Base-by-base conservation (phyloP, 2,888 invertebrate genomes). In the Trissonchulus latispiculum region DNA sequence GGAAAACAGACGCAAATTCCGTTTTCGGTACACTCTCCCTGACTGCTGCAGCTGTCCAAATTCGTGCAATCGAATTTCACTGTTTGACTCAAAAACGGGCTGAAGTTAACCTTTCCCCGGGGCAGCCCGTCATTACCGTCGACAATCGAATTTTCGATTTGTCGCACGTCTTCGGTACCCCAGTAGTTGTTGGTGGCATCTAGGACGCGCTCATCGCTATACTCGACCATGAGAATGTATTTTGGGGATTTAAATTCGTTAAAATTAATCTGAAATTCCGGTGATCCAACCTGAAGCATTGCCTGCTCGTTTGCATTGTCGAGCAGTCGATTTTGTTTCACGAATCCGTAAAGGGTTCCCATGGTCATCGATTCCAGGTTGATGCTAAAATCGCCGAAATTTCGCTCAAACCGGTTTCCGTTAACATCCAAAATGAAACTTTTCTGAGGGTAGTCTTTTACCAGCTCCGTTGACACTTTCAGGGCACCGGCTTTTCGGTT, bases 151-250 rank as follows among this genome's bases (percentile, higher is more conserved):
- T 36, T 29, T n/a, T 32, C 8, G 18, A 74, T 48, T 28, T 32
- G 61, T n/a, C 15, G 1, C 3, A 35, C 33, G 1, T 15, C 35
- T 23, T 36, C 33, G 23, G 68, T 62, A 1, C 61, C 72, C 74
- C 74, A 74, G 36, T 37, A 73, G 37, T 74, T 74, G 61, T 67
- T 8, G 36, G 74, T 74, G 29, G 74, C 74, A 35, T 74, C 72
- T 37, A 74, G 32, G 2, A 15, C 29, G 3, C 15, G 1, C 31
- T n/a, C 32, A 36, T 75, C 73, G 36, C 73, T 73, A 67, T 71
- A 75, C 36, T 75, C 73, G 23, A 71, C 73, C 59, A 71, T 66
- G 36, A 75, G 29, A 33, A 18, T n/a, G 31, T 37, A 32, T 2
- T n/a, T 28, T 8, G 48, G 48, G 48, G 8, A 15, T 8, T 15